Evolutionary conservation across 2,888 invertebrate genomes (phyloP).

Genomic region (Parthenolecanium corni): DNA sequence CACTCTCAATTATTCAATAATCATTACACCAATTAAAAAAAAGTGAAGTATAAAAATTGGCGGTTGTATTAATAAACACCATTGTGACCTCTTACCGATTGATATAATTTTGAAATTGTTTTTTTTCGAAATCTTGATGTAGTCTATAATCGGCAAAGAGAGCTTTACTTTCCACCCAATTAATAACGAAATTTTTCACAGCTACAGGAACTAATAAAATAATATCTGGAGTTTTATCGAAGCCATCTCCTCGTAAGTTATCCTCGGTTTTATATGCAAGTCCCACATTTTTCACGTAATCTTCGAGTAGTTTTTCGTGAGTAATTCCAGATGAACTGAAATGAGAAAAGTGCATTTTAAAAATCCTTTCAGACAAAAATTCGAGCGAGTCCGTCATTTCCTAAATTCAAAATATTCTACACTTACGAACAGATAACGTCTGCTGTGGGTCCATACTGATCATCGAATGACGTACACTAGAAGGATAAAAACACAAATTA

Average conservation of each 20-base stretch:
- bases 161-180: slow-evolving; percentile 23
- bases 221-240: slow-evolving; percentile 20
- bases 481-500: not conserved
- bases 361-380: too few relatives aligned
- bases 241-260: slow-evolving; percentile 13
- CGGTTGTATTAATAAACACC: not conserved
- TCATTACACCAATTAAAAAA: not conserved
- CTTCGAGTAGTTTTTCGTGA: slow-evolving; percentile 17
- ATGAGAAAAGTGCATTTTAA: not conserved
- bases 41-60: not conserved
- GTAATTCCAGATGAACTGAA: slow-evolving; percentile 13
- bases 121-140: slow-evolving; percentile 18
- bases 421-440: slow-evolving; percentile 17
- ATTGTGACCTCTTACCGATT: slow-evolving; percentile 3
- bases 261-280: slow-evolving; percentile 14
- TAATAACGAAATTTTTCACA: slow-evolving; percentile 17
- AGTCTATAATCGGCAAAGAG: slow-evolving; percentile 15
- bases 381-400: not conserved
- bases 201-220: slow-evolving; percentile 17
- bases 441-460: slow-evolving; percentile 19
- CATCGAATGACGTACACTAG: slow-evolving; percentile 11
- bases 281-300: slow-evolving; percentile 5
- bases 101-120: slow-evolving; percentile 20
- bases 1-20: not conserved
- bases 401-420: not conserved